Percentiles rank a stretch among this genome's conserved stretches.
phyloP scores from a whole-genome alignment of 2,888 invertebrate species.

The Dynastes tityus region DNA sequence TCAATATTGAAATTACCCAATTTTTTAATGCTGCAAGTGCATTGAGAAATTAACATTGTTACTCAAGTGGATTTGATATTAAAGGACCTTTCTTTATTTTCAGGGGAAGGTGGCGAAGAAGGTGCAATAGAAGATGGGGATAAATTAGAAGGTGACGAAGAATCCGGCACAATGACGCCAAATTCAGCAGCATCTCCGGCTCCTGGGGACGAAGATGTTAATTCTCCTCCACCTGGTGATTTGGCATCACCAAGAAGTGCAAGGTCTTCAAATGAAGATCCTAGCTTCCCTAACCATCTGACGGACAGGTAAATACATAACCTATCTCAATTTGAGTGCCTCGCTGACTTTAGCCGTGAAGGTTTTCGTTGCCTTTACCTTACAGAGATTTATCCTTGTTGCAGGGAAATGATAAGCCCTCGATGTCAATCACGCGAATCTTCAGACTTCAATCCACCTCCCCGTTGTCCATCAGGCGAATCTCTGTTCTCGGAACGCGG shows the following conservation, averaged over 20 bases:
- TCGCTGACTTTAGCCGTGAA: no score
- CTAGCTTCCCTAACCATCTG: constrained; percentile 59
- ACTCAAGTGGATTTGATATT: no score
- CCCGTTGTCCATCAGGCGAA: constrained; percentile 84
- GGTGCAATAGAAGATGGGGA: constrained; percentile 70
- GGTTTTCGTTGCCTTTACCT: neutral
- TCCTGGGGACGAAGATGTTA: constrained; percentile 67
- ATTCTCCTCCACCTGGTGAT: constrained; percentile 67
- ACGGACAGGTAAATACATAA: constrained; percentile 60
- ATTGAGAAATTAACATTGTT: no score
- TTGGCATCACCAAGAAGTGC: constrained; percentile 66
- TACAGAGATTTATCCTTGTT: constrained; percentile 70
- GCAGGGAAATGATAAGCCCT: constrained; percentile 83
- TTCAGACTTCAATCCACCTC: constrained; percentile 76
- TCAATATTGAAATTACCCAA: no score
- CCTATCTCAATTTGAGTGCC: no score
- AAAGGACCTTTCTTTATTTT: constrained; percentile 61
- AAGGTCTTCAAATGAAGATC: constrained; percentile 66
- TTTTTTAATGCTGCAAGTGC: no score
- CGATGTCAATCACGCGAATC: constrained; percentile 89
- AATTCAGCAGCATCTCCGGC: constrained; percentile 68
- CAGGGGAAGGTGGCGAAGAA: constrained; percentile 76
- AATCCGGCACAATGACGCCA: constrained; percentile 70
- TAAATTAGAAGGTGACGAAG: constrained; percentile 70
- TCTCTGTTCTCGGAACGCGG: constrained; percentile 81